A percentile compares a stretch with the other conserved stretches of the same genome.
Conservation (phyloP, 2,888 invertebrate species). For the Stictocephala bisonia region DNA sequence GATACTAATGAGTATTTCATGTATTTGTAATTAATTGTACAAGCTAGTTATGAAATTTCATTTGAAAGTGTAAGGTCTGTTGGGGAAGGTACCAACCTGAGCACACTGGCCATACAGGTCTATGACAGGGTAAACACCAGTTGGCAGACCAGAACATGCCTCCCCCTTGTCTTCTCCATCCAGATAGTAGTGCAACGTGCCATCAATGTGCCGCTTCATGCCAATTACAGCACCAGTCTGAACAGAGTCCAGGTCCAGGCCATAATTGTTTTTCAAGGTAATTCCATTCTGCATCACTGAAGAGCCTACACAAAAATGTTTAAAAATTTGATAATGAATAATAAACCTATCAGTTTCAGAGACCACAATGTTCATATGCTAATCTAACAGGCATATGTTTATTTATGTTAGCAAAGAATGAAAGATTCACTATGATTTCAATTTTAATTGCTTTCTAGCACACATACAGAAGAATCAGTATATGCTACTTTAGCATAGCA, state of each 20-base stretch:
- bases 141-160: conserved; percentile 82
- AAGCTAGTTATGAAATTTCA: neutral
- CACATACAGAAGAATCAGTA: too few species aligned
- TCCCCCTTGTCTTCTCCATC: conserved; percentile 89
- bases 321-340: too few species aligned
- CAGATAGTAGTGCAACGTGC: conserved; percentile 85
- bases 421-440: too few species aligned
- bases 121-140: conserved; percentile 91
- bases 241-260: conserved; percentile 86
- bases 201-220: conserved; percentile 88
- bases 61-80: too few species aligned
- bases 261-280: conserved; percentile 85
- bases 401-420: too few species aligned
- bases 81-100: conserved; percentile 83
- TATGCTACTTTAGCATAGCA: too few species aligned
- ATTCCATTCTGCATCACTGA: conserved; percentile 92
- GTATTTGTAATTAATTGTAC: too few species aligned
- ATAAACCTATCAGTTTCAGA: too few species aligned
- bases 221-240: conserved; percentile 75
- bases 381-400: neutral
- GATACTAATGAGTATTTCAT: too few species aligned
- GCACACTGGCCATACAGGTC: conserved; percentile 96
- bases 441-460: too few species aligned
- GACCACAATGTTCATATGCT: neutral
- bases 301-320: conserved; percentile 69